These are phyloP conservation scores for Xestia ashworthii DNA, from an alignment of 2,888 invertebrate genomes.

Conservation along the genomic window DNA sequence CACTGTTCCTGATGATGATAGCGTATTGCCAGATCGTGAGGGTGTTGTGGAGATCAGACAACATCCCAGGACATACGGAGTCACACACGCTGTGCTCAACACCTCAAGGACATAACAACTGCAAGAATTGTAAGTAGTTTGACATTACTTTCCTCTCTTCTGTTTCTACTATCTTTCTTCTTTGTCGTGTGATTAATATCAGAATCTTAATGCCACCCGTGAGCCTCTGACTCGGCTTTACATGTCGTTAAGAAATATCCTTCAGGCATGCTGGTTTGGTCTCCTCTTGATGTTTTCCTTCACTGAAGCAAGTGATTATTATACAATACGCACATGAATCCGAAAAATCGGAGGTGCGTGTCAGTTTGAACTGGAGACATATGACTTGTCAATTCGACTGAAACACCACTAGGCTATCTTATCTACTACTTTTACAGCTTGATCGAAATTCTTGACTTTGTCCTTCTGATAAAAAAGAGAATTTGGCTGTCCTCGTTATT, in stretches of 20 bases:
- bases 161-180: not conserved
- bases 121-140: conserved; percentile 74
- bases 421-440: not conserved
- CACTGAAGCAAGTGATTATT: no score
- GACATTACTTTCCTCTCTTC: not conserved
- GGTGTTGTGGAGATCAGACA: conserved; percentile 95
- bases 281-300: no score
- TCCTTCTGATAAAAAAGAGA: not conserved
- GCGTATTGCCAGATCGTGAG: conserved; percentile 96
- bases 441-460: not conserved
- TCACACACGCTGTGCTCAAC: conserved; percentile 85
- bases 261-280: no score
- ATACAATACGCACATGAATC: no score
- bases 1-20: conserved; percentile 95
- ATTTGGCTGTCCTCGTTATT: not conserved
- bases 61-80: conserved; percentile 93
- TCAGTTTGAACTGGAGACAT: no score
- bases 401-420: not conserved
- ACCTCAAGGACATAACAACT: conserved; percentile 82
- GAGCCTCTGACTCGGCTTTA: no score
- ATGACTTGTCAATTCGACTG: no score
- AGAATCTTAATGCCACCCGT: no score
- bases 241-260: no score
- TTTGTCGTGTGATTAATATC: no score
- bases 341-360: no score